Evolutionary conservation across 2,797 vertebrate genomes (phyloP), one percentile per base, ranked within the genome.

Genomic region (Acropternis orthonyx): DNA sequence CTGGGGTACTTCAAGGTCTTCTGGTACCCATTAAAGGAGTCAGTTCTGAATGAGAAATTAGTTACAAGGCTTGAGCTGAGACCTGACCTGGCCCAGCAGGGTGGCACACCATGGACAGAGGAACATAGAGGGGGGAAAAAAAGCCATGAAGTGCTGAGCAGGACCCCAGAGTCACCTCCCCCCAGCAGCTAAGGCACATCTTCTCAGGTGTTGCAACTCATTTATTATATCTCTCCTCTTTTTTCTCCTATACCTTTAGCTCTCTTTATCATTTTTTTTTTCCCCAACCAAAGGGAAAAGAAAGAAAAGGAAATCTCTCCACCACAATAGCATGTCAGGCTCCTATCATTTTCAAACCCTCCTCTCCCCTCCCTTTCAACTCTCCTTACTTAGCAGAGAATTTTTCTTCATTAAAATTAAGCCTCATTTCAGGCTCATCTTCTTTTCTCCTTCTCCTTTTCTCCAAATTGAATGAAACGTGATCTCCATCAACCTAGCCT

Each of bases 361-460:
- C 77, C 75, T 88, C 92, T 96, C 93, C 90, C 95, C 94, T 97
- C 97, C 96, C 89, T 96, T 96, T 92, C 94, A 92, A 96, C 96
- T 96, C 95, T 94, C 96, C 96, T 94, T 93, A 95, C 96, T 97
- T 95, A 94, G 96, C 77, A 3, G 95, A 96, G 94, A 97, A 98
- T 97, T 98, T 96, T 89, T 91, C 97, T 97, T 97, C 97, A 97
- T 97, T 98, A 97, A 97, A 98, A 97, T 97, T 97, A 98, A 97
- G 96, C 89, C 86, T 98, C 93, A 93, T 97, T 98, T 97, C 96
- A 97, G 85, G 78, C 93, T 97, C 96, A 96, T 97, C 96, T 97
- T 95, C 90, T 95, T 97, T 96, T 96, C 88, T 96, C 93, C 86
- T 96, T 93, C 88, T 88, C 85, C 94, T 95, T 93, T 94, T 92